These are phyloP conservation scores for Pantherophis guttatus DNA, from an alignment of 2,113 vertebrate species.

Conservation along the genomic window DNA sequence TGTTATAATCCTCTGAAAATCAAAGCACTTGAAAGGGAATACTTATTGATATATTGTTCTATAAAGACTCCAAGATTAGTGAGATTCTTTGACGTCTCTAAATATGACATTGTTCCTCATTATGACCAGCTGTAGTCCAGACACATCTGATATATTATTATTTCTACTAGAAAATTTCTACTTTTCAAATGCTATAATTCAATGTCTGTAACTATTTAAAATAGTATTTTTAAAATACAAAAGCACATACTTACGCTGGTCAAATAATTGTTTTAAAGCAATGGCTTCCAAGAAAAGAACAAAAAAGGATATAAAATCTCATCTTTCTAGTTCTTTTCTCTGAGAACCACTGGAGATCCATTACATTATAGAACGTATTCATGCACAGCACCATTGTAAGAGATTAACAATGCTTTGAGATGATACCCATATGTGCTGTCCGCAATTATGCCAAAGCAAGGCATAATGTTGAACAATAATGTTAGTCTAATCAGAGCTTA, in stretches of 20 bases:
- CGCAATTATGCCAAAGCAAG: neutral
- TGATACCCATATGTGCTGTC: neutral
- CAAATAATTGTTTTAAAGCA: neutral
- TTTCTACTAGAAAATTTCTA: conserved; percentile 1
- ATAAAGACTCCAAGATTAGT: neutral
- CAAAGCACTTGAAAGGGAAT: neutral
- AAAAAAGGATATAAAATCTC: neutral
- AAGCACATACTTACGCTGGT: neutral
- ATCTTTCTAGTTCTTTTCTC: neutral
- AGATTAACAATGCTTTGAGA: neutral
- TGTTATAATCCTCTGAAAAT: neutral
- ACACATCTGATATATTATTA: neutral
- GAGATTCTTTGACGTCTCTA: neutral
- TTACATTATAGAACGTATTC: neutral
- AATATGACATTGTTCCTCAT: neutral
- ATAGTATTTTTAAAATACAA: conserved; percentile 12
- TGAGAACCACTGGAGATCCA: neutral
- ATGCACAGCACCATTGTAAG: neutral
- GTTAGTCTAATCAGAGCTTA: neutral
- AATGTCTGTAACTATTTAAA: neutral
- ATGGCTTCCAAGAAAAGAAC: conserved; percentile 15
- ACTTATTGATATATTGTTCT: neutral
- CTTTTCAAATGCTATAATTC: neutral
- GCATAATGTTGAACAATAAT: neutral
- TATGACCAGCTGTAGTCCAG: neutral